Percentiles rank a stretch among this genome's conserved stretches.
Evolutionary conservation across 92 coral and sea anemone genomes (phyloP).

Genomic region (Siderastrea siderea): DNA sequence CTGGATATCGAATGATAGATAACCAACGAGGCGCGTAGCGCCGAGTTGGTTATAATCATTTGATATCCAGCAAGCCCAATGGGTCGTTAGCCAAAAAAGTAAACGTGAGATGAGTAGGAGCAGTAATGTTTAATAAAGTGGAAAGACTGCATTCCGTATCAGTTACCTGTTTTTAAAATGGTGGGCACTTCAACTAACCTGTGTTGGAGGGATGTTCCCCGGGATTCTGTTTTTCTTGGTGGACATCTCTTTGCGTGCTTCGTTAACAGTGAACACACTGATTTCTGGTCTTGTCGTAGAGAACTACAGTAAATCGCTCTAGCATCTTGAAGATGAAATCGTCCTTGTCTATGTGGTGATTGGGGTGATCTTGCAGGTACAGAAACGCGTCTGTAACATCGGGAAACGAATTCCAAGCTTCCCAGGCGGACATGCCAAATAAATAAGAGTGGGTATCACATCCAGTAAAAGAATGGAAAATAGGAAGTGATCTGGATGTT

Average conservation of each 20-base stretch:
- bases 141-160: not conserved
- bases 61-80: too few relatives aligned
- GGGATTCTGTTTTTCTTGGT: constrained; percentile 16
- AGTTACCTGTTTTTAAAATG: not conserved
- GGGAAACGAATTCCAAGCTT: constrained; percentile 23
- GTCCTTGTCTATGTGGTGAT: constrained; percentile 6
- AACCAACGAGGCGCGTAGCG: too few relatives aligned
- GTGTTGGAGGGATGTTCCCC: constrained; percentile 57
- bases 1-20: too few relatives aligned
- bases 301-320: constrained; percentile 48
- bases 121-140: too few relatives aligned
- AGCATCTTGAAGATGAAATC: constrained; percentile 44
- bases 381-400: constrained; percentile 29
- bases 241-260: constrained; percentile 42
- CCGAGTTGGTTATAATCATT: too few relatives aligned
- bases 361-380: constrained; percentile 28
- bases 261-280: constrained; percentile 23
- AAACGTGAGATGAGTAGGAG: too few relatives aligned
- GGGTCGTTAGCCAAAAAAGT: too few relatives aligned
- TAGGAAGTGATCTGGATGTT: constrained; percentile 27
- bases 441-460: constrained; percentile 43
- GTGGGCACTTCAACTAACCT: constrained; percentile 31
- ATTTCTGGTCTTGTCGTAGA: constrained; percentile 46
- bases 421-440: constrained; percentile 42
- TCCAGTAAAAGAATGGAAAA: constrained; percentile 29